Conservation (phyloP, 2,888 invertebrate genomes). For the Thymelicus sylvestris region DNA sequence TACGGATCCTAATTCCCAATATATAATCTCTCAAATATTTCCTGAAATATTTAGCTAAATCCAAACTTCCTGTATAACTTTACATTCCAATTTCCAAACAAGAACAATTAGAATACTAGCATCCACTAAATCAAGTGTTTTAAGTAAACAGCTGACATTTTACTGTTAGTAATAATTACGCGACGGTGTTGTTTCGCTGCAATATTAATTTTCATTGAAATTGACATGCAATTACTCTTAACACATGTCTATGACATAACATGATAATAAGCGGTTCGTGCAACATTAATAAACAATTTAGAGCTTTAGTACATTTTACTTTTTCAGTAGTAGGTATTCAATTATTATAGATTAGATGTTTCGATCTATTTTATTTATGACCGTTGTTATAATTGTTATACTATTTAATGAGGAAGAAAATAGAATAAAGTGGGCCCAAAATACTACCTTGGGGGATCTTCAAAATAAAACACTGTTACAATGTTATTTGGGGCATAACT, state of each 20-base stretch:
- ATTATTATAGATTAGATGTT: neutral
- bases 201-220: slow-evolving; percentile 35
- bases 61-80: neutral
- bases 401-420: no score
- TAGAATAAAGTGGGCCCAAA: no score
- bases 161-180: slow-evolving; percentile 25
- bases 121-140: slow-evolving; percentile 22
- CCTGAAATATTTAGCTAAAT: no score
- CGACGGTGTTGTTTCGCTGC: slow-evolving; percentile 25
- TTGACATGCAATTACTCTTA: slow-evolving; percentile 35
- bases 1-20: no score
- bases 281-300: slow-evolving; percentile 24
- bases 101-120: neutral
- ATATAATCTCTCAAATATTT: no score
- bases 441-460: no score
- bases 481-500: no score
- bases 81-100: neutral
- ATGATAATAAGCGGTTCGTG: slow-evolving; percentile 29
- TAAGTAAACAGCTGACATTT: slow-evolving; percentile 33
- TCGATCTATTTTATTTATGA: no score
- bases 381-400: no score
- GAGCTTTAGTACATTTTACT: slow-evolving; percentile 9
- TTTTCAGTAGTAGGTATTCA: neutral
- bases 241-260: slow-evolving; percentile 33
- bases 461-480: no score